These are phyloP conservation scores for Delia radicum DNA, from an alignment of 1,140 invertebrate genomes.

Conservation along the genomic window DNA sequence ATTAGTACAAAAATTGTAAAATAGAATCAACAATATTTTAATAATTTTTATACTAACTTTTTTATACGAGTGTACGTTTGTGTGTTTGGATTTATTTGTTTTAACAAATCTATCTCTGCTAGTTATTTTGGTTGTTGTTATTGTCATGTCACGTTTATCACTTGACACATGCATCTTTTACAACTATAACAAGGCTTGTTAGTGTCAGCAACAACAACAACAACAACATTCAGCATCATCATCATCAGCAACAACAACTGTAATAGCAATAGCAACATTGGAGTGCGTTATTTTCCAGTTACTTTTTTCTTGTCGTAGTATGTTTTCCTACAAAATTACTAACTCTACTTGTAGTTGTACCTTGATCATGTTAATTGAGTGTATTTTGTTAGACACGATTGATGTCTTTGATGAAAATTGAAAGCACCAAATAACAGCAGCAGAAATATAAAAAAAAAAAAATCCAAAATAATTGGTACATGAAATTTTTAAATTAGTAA, in stretches of 20 bases:
- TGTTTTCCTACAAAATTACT: no score
- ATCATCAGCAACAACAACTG: neutral
- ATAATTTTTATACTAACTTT: no score
- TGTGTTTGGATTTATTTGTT: neutral
- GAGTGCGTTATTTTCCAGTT: no score
- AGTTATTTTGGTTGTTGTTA: constrained; percentile 7
- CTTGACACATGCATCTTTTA: constrained; percentile 21
- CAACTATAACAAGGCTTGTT: constrained; percentile 19
- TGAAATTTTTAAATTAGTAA: neutral
- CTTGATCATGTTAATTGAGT: neutral
- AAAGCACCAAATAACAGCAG: neutral
- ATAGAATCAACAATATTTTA: no score
- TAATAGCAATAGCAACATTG: neutral
- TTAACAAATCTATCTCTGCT: neutral
- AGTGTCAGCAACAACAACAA: constrained; percentile 1
- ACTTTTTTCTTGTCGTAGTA: neutral
- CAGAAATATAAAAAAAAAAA: neutral
- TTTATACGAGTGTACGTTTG: neutral
- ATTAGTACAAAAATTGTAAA: no score
- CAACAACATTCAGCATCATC: neutral
- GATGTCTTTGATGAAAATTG: constrained; percentile 14
- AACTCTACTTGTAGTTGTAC: neutral
- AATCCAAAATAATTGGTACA: neutral
- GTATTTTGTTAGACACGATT: neutral
- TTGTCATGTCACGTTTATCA: constrained; percentile 23